A percentile compares a stretch with the other conserved stretches of the same genome.
Evolutionary conservation across 1,140 invertebrate genomes (phyloP).

Genomic region (Drosophila lowei): DNA sequence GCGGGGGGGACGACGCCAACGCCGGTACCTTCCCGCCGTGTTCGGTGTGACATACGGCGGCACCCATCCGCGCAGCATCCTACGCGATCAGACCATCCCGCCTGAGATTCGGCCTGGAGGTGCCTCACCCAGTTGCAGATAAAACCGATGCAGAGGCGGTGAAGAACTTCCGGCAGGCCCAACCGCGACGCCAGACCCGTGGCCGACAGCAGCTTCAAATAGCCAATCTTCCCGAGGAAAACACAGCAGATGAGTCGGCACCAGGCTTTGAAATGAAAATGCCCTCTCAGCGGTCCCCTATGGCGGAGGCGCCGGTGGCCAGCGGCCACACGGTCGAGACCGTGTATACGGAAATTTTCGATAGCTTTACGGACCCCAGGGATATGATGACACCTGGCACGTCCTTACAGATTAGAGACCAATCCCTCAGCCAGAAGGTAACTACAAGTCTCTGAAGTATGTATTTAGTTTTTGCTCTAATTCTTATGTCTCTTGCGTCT

Average conservation of each 20-base stretch:
- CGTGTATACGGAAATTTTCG: constrained; percentile 49
- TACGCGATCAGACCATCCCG: too few relatives aligned
- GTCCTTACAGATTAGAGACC: background rate
- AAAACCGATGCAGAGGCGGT: constrained; percentile 28
- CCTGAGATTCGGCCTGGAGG: too few relatives aligned
- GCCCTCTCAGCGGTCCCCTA: background rate
- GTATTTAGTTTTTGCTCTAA: too few relatives aligned
- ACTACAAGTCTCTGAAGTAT: too few relatives aligned
- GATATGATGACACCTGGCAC: background rate
- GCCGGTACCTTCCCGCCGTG: constrained; percentile 35
- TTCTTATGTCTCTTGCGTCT: background rate
- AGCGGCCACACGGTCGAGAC: constrained; percentile 7
- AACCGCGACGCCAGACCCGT: constrained; percentile 12
- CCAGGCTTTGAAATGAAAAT: constrained; percentile 17
- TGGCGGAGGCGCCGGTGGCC: background rate
- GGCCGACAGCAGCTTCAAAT: background rate
- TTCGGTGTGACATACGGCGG: constrained; percentile 38
- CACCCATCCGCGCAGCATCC: too few relatives aligned
- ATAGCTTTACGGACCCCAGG: constrained; percentile 4
- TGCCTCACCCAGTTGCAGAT: constrained; percentile 11
- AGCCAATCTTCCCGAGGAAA: constrained; percentile 4
- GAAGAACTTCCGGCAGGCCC: constrained; percentile 19
- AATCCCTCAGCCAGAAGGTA: too few relatives aligned
- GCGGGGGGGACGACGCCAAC: too few relatives aligned
- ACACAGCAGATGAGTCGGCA: constrained; percentile 24